phyloP scores from a whole-genome alignment of 2,888 invertebrate species.

The Prosopocoilus inquinatus region DNA sequence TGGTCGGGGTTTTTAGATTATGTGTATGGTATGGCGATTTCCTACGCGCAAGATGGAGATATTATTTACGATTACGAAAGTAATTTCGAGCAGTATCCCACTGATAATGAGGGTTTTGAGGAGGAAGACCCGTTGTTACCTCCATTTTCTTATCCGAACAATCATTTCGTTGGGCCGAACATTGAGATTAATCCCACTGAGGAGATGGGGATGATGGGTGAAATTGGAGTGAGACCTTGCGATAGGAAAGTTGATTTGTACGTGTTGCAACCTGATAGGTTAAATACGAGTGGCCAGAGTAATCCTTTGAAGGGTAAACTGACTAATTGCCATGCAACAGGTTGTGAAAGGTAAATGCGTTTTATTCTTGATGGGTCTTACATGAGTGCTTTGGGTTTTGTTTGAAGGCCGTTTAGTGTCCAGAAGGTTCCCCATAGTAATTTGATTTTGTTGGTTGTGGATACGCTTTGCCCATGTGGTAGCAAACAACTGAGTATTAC shows the following conservation, averaged over 20 bases:
- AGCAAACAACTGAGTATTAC: slow-evolving; percentile 82
- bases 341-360: slow-evolving; percentile 79
- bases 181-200: slow-evolving; percentile 45
- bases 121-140: slow-evolving; percentile 43
- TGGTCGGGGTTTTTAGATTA: slow-evolving; percentile 56
- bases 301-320: slow-evolving; percentile 86
- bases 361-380: not conserved
- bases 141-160: slow-evolving; percentile 50
- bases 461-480: slow-evolving; percentile 85
- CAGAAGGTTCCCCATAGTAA: slow-evolving; percentile 90
- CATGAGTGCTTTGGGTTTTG: slow-evolving; percentile 19
- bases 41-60: slow-evolving; percentile 57
- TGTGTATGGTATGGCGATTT: slow-evolving; percentile 41
- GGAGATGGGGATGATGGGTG: slow-evolving; percentile 47
- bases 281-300: slow-evolving; percentile 73
- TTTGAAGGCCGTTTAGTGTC: slow-evolving; percentile 80
- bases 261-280: slow-evolving; percentile 75
- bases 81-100: slow-evolving; percentile 23
- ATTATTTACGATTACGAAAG: slow-evolving; percentile 22
- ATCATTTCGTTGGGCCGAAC: slow-evolving; percentile 46
- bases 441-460: slow-evolving; percentile 82
- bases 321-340: slow-evolving; percentile 83
- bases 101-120: slow-evolving; percentile 30
- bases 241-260: slow-evolving; percentile 87
- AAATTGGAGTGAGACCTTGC: slow-evolving; percentile 70